Conservation (phyloP, 2,797 vertebrate species). For the Sebastolobus altivelis region DNA sequence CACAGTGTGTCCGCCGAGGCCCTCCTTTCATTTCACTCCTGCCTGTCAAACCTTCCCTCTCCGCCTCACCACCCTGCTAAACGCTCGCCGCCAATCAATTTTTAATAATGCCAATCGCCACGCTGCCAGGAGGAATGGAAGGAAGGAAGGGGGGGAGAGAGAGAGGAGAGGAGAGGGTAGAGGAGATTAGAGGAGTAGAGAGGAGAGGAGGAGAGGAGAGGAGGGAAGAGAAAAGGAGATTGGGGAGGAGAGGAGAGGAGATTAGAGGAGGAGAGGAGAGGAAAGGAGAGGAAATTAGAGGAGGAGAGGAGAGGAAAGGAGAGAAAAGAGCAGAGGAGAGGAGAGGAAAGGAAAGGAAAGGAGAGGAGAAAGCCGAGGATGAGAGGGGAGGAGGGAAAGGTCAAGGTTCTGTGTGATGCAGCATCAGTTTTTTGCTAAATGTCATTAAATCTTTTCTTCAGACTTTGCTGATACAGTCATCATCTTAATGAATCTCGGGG, state of each 20-base stretch:
- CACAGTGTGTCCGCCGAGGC: slow-evolving; percentile 68
- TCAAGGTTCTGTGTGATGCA: slow-evolving; percentile 72
- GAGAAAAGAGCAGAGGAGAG: slow-evolving; percentile 16
- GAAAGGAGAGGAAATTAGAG: neutral
- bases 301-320: slow-evolving; percentile 32
- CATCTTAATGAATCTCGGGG: slow-evolving; percentile 56
- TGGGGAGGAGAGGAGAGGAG: too few species aligned
- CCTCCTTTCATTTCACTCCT: slow-evolving; percentile 93
- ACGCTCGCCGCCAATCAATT: slow-evolving; percentile 86
- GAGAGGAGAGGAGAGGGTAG: neutral
- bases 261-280: too few species aligned
- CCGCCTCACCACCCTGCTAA: slow-evolving; percentile 81
- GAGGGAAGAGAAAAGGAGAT: neutral
- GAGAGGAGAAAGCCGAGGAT: slow-evolving; percentile 30
- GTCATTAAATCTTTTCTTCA: slow-evolving; percentile 70
- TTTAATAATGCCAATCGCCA: slow-evolving; percentile 89
- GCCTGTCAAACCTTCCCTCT: slow-evolving; percentile 91
- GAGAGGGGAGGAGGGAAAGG: slow-evolving; percentile 64
- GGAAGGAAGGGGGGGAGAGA: neutral
- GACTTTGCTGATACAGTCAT: slow-evolving; percentile 68
- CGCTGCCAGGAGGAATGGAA: slow-evolving; percentile 73
- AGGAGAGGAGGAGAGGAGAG: neutral
- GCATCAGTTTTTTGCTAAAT: slow-evolving; percentile 78
- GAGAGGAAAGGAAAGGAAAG: slow-evolving; percentile 3
- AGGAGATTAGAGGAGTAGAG: slow-evolving; percentile 1